phyloP scores from a whole-genome alignment of 2,888 invertebrate species.

The Lithophane socia region DNA sequence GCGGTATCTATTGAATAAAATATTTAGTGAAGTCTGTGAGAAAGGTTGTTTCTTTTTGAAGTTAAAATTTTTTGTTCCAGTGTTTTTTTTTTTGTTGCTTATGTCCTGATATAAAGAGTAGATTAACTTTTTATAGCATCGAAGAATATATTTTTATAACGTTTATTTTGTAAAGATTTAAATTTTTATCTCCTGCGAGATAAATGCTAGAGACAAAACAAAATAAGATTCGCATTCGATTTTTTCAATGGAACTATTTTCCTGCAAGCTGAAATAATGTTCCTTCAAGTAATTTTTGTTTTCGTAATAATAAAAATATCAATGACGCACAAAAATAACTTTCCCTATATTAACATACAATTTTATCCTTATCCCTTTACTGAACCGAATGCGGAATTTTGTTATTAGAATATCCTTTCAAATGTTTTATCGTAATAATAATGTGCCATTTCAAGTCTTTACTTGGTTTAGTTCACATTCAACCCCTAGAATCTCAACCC shows the following conservation, averaged over 20 bases:
- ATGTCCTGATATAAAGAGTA: not conserved
- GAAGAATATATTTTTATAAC: too few species aligned
- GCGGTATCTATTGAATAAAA: conserved; percentile 28
- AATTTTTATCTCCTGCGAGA: too few species aligned
- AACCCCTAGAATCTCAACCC: too few species aligned
- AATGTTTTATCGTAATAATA: not conserved
- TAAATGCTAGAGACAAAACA: not conserved
- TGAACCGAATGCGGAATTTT: not conserved
- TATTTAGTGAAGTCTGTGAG: conserved; percentile 18
- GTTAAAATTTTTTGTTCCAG: not conserved
- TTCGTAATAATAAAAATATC: not conserved
- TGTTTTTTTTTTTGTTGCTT: not conserved
- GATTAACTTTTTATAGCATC: not conserved
- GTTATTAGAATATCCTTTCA: not conserved
- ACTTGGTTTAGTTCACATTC: too few species aligned
- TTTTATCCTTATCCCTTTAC: not conserved
- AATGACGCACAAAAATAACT: not conserved
- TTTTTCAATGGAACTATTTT: not conserved
- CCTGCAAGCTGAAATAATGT: not conserved
- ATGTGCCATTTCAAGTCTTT: not conserved
- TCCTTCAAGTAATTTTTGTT: not conserved
- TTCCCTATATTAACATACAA: not conserved
- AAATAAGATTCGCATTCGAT: not conserved
- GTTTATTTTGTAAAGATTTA: not conserved
- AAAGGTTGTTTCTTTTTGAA: conserved; percentile 25